Conservation (phyloP, 2,797 vertebrate species). For the Phataginus tricuspis region DNA sequence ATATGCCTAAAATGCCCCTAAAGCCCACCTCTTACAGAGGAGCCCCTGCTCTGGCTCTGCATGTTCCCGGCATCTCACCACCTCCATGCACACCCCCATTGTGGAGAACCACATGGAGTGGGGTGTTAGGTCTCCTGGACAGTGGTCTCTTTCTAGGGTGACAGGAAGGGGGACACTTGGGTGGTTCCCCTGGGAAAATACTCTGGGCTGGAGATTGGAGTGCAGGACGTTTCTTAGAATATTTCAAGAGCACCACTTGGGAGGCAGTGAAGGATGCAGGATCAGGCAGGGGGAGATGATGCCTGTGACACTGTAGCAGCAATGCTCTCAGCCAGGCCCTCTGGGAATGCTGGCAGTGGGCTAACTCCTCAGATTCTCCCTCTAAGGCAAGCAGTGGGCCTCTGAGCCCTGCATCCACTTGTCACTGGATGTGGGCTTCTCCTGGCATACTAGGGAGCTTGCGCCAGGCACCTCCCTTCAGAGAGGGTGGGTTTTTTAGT, state of each 20-base stretch:
- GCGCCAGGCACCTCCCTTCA: neutral
- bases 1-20: neutral
- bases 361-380: accelerated
- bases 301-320: no score
- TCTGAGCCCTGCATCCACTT: neutral
- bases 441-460: neutral
- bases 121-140: neutral
- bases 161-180: accelerated
- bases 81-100: accelerated
- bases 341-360: neutral
- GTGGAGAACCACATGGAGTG: neutral
- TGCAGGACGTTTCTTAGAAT: neutral
- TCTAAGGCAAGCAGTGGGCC: no score
- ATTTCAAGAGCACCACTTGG: no score
- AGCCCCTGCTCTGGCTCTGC: neutral
- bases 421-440: neutral
- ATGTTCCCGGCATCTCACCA: neutral
- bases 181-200: neutral
- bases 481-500: no score
- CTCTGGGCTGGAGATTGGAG: neutral
- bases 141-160: neutral
- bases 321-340: accelerated
- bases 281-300: neutral
- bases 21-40: neutral
- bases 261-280: neutral